Evolutionary conservation across 2,888 invertebrate species (phyloP).

Genomic region (Scaptodrosophila latifasciaeformis): DNA sequence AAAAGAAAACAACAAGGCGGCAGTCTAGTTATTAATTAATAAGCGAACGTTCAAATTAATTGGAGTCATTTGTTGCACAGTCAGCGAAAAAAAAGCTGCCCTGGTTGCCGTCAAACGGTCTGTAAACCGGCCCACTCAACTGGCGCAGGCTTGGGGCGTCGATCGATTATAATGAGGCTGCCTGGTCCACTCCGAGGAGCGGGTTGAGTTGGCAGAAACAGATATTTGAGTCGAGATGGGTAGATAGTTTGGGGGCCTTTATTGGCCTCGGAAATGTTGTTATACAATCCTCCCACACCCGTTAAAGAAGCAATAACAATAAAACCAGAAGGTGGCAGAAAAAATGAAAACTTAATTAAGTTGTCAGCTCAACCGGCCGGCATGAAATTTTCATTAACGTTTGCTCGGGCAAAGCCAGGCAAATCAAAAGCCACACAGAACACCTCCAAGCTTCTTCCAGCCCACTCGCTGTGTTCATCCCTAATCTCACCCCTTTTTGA

Average conservation of each 20-base stretch:
- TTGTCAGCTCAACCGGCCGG: constrained; percentile 41
- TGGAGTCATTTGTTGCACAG: constrained; percentile 64
- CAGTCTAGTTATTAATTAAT: constrained; percentile 58
- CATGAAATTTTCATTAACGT: constrained; percentile 61
- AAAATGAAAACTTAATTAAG: constrained; percentile 68
- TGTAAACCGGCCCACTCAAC: not conserved
- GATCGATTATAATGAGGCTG: constrained; percentile 49
- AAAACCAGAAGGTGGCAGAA: too few relatives aligned
- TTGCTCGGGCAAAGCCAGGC: constrained; percentile 43
- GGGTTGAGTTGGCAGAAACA: too few relatives aligned
- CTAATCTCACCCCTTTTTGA: constrained; percentile 9
- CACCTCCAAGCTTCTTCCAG: constrained; percentile 47
- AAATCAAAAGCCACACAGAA: constrained; percentile 55
- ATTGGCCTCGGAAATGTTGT: constrained; percentile 26
- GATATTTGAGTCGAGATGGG: too few relatives aligned
- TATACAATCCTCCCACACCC: not conserved
- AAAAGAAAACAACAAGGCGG: constrained; percentile 4
- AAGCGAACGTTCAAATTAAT: constrained; percentile 61
- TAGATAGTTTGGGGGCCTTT: constrained; percentile 21
- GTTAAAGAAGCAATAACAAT: constrained; percentile 34
- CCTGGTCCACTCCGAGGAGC: constrained; percentile 16
- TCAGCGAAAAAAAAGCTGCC: constrained; percentile 28
- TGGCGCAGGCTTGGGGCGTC: constrained; percentile 8
- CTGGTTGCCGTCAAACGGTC: not conserved
- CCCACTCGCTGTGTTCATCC: constrained; percentile 6